These are phyloP conservation scores for Zosterops hypoxanthus DNA, from an alignment of 2,113 vertebrate species.

Conservation along the genomic window DNA sequence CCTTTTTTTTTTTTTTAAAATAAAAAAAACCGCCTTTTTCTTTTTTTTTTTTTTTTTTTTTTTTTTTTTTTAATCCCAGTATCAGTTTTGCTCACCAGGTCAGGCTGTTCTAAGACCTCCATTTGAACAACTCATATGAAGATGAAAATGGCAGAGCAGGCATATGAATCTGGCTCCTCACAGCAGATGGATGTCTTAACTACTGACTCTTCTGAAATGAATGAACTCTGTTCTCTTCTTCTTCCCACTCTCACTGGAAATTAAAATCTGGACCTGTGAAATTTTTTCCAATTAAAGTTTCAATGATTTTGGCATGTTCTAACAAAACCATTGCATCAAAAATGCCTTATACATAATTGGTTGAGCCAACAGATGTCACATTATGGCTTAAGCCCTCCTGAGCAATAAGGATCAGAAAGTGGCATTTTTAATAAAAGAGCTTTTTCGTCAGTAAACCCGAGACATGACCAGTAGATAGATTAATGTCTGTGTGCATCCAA, in stretches of 20 bases:
- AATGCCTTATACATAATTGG: conserved; percentile 56
- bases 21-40: too few species aligned
- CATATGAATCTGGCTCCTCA: background rate
- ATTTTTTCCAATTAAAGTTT: conserved; percentile 64
- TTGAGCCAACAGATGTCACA: conserved; percentile 63
- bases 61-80: background rate
- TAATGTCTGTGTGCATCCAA: conserved; percentile 47
- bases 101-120: background rate
- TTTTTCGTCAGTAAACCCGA: conserved; percentile 53
- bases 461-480: conserved; percentile 58
- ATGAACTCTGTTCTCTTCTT: conserved; percentile 1
- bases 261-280: conserved; percentile 59
- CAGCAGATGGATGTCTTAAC: conserved; percentile 58
- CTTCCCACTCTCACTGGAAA: conserved; percentile 39
- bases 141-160: background rate
- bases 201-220: conserved; percentile 31
- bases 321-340: conserved; percentile 58
- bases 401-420: conserved; percentile 62
- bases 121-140: background rate
- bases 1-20: background rate
- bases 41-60: background rate
- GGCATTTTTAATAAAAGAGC: conserved; percentile 65
- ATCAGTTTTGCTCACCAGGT: background rate
- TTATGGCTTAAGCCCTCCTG: conserved; percentile 65
- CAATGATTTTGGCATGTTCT: conserved; percentile 57